Conservation (phyloP, 2,888 invertebrate genomes). For the Drosophila diplacantha region DNA sequence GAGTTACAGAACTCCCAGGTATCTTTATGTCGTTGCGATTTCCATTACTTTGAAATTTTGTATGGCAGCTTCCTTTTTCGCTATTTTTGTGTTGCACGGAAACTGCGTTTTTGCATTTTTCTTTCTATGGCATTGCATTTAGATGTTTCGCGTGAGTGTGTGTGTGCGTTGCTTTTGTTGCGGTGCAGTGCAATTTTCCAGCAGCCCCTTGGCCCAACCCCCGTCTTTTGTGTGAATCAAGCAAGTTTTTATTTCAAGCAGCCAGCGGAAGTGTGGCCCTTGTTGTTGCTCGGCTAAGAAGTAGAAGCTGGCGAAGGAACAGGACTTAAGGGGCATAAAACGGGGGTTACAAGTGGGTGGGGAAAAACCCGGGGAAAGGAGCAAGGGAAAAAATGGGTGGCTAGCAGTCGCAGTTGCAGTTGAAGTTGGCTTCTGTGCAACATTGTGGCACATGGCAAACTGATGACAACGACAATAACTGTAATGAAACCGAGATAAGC, state of each 20-base stretch:
- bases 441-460: slow-evolving; percentile 68
- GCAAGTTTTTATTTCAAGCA: slow-evolving; percentile 71
- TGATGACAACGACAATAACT: slow-evolving; percentile 72
- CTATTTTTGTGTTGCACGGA: slow-evolving; percentile 47
- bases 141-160: slow-evolving; percentile 55
- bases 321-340: slow-evolving; percentile 15
- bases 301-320: slow-evolving; percentile 34
- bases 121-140: slow-evolving; percentile 63
- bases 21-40: background rate
- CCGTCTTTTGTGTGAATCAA: slow-evolving; percentile 39
- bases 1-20: background rate
- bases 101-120: slow-evolving; percentile 65
- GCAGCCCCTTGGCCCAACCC: background rate
- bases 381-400: background rate
- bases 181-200: slow-evolving; percentile 59
- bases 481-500: slow-evolving; percentile 72
- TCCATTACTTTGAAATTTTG: slow-evolving; percentile 5
- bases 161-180: slow-evolving; percentile 62
- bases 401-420: slow-evolving; percentile 34
- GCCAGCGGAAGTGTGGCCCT: slow-evolving; percentile 66
- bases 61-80: slow-evolving; percentile 10
- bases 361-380: background rate
- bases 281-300: slow-evolving; percentile 54
- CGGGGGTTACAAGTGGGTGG: slow-evolving; percentile 1
- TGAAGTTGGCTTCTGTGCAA: slow-evolving; percentile 43